Conservation (phyloP, 1,140 invertebrate species). For the Streblospio benedicti region DNA sequence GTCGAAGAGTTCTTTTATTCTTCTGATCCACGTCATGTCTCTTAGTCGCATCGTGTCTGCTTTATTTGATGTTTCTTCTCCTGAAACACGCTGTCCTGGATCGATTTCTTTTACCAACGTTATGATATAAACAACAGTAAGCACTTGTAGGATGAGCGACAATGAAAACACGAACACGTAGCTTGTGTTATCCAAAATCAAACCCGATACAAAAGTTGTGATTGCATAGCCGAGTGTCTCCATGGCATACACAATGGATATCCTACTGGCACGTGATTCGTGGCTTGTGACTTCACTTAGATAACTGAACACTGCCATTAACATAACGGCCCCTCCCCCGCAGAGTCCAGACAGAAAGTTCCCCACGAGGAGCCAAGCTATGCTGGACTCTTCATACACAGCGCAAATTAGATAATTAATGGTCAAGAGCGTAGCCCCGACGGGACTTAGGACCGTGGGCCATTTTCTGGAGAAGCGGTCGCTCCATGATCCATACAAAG, state of each 20-base stretch:
- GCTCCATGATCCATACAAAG: not conserved
- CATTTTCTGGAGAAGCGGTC: not conserved
- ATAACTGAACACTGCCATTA: not conserved
- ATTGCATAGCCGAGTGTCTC: not conserved
- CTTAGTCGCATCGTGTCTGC: too few relatives aligned
- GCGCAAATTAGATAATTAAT: not conserved
- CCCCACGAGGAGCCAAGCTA: not conserved
- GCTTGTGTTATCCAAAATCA: constrained; percentile 1
- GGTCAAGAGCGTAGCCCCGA: not conserved
- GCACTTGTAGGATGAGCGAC: not conserved
- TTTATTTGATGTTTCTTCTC: too few relatives aligned
- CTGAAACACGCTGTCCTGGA: too few relatives aligned
- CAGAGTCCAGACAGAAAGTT: not conserved
- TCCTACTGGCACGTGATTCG: not conserved
- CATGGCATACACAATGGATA: constrained; percentile 1
- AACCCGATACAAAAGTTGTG: not conserved
- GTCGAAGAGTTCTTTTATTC: too few relatives aligned
- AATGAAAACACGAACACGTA: not conserved
- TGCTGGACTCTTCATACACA: not conserved
- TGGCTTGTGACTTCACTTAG: not conserved
- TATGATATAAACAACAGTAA: not conserved
- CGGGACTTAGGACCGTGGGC: not conserved
- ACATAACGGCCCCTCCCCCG: not conserved
- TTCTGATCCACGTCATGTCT: too few relatives aligned
- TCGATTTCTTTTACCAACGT: not conserved